Evolutionary conservation across 2,797 vertebrate species (phyloP), one percentile per base, ranked within the genome.

Genomic region (Schizothorax lantsangensis): DNA sequence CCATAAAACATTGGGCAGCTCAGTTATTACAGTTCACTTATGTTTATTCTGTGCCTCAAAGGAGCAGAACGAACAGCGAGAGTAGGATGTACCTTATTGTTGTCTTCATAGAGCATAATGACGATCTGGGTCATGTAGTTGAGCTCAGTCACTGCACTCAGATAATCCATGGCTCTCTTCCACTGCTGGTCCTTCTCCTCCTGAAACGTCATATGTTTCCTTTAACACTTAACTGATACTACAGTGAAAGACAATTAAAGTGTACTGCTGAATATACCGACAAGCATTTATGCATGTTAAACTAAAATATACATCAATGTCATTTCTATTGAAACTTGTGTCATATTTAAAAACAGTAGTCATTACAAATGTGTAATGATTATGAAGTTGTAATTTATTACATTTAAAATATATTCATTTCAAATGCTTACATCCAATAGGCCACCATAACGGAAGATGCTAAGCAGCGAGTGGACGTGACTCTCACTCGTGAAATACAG

Each of bases 101-200:
- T 99, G 95, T 99, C 98, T 91, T 99, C 98, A 68, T 99, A 99
- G 64, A 99, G 95, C 98, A 99, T 99, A 92, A 99, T 98, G 89
- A 99, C 98, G 78, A 99, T 98, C 96, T 99, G 98, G 73, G 98
- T 99, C 98, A 99, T 99, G 94, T 99, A 99, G 95, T 99, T 99
- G 92, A 99, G 97, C 89, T 99, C 98, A n/a, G 98, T 96, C 90
- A 99, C 98, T 23, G 97, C 98, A 66, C 97, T 96, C 87, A 99
- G 95, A 92, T 99, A 99, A 92, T 99, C 97, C 98, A 99, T 97
- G 91, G 98, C 98, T 84, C 97, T 96, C 91, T 97, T 98, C 98
- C 98, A 99, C 91, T 99, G 98, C 91, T 97, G 95, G 93, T 99
- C 98, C 90, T 97, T 97, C 88, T 96, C 97, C 82, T 99, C 98